These are phyloP conservation scores for Hassar affinis DNA, from an alignment of 2,113 vertebrate species.

Conservation along the genomic window DNA sequence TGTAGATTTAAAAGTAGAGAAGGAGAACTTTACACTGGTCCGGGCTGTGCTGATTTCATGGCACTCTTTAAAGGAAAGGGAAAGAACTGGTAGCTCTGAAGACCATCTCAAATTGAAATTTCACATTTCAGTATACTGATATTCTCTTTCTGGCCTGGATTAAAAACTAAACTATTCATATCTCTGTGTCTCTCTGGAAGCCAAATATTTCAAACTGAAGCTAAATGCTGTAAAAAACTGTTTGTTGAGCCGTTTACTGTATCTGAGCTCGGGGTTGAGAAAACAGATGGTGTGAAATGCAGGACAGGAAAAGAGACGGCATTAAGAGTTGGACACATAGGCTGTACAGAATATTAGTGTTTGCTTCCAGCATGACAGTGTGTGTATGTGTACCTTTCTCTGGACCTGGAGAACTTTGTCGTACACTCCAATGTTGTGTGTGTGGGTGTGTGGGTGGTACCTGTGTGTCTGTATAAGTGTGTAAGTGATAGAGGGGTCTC, in stretches of 20 bases:
- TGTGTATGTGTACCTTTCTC: neutral
- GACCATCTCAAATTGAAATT: too few species aligned
- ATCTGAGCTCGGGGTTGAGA: neutral
- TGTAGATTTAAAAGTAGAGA: too few species aligned
- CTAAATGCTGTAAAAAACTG: neutral
- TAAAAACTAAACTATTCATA: too few species aligned
- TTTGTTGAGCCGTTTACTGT: neutral
- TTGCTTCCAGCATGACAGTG: neutral
- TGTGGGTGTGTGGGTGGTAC: constrained; percentile 62
- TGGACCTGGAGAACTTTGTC: neutral
- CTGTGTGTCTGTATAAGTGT: constrained; percentile 87
- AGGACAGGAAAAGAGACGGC: neutral
- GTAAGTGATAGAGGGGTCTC: constrained; percentile 83
- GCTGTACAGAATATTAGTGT: neutral
- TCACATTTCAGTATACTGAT: too few species aligned
- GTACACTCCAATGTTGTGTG: neutral
- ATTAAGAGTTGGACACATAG: neutral
- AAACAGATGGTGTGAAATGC: neutral
- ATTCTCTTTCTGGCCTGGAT: too few species aligned
- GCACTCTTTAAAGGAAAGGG: too few species aligned
- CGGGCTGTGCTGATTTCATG: too few species aligned
- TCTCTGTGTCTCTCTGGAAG: too few species aligned
- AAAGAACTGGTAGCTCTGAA: too few species aligned
- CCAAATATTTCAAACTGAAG: neutral
- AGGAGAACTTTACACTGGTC: too few species aligned